A percentile compares a stretch with the other conserved stretches of the same genome.
Evolutionary conservation across 2,113 vertebrate genomes (phyloP).

Genomic region (Eira barbara): DNA sequence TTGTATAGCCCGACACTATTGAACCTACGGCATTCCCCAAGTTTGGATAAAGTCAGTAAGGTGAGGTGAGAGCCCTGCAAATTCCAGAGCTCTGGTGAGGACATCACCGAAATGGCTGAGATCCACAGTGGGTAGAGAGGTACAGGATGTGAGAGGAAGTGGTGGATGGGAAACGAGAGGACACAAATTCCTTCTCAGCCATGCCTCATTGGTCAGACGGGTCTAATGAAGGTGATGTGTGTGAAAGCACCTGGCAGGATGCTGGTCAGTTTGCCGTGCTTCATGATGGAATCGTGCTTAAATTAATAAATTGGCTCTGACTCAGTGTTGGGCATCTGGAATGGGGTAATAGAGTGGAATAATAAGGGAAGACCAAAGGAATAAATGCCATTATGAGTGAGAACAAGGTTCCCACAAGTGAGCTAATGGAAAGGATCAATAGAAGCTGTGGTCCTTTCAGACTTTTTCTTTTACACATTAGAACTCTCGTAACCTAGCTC

Average conservation of each 20-base stretch:
- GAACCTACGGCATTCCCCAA: neutral
- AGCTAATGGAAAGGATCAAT: neutral
- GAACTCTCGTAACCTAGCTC: neutral
- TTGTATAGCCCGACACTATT: neutral
- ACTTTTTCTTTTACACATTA: neutral
- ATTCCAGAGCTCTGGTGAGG: neutral
- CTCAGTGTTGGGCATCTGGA: neutral
- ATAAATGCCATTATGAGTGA: neutral
- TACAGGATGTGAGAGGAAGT: no score
- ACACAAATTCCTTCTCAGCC: neutral
- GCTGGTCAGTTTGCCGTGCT: neutral
- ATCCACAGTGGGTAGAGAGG: neutral
- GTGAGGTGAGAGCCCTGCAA: neutral
- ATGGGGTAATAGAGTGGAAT: neutral
- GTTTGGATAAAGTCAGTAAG: neutral
- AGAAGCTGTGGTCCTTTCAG: neutral
- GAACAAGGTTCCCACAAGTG: neutral
- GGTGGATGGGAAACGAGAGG: neutral
- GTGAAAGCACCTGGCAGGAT: neutral
- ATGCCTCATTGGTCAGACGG: neutral
- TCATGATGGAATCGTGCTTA: neutral
- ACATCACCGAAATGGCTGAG: neutral
- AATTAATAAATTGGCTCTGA: neutral
- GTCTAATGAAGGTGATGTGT: neutral
- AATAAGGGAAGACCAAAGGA: neutral